Base-by-base conservation (phyloP, 2,113 vertebrate genomes). In the Hystrix brachyura region DNA sequence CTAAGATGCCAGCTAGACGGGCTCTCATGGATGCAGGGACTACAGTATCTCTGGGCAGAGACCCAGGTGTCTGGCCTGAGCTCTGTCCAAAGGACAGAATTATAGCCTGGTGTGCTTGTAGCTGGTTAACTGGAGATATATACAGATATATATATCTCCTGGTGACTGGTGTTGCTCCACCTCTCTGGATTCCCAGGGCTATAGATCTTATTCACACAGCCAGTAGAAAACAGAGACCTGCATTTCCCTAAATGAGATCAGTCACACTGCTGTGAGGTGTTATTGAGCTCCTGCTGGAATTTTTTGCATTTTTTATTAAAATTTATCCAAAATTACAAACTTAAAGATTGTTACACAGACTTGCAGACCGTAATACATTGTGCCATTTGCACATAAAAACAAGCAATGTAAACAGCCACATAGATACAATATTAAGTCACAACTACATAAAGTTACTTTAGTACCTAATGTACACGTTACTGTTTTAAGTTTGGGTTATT, bases 181-280 rank as follows among this genome's bases (percentile, higher is more conserved):
- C 57, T 93, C 74, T 79, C 55, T 57, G 81, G 65, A 64, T 71
- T 43, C 34, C 19, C 29, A 34, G n/a, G 57, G 43, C 23, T 48
- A 5, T 21, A 10, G 7, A 10, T 95, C 38, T 38, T 38, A 38
- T 34, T 19, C 46, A 1, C 0, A 0, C 1, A 79, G 85, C 13
- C 10, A 4, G 65, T 1, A 53, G 62, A 25, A 51, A 48, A 14
- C 71, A 48, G 89, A 74, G 80, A 17, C 48, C 71, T 7, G 25
- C 80, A 62, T 59, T 67, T 18, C 78, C 89, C 79, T 10, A 51
- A 23, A 21, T 48, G 55, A 3, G 55, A 65, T 71, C 48, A 14
- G 3, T 13, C 23, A 0, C 1, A 0, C 19, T 0, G 13, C 15
- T 0, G 2, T 15, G 9, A 3, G 3, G 8, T 2, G 5, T 21